phyloP scores from a whole-genome alignment of 2,888 invertebrate genomes.

The Drosophila tripunctata region DNA sequence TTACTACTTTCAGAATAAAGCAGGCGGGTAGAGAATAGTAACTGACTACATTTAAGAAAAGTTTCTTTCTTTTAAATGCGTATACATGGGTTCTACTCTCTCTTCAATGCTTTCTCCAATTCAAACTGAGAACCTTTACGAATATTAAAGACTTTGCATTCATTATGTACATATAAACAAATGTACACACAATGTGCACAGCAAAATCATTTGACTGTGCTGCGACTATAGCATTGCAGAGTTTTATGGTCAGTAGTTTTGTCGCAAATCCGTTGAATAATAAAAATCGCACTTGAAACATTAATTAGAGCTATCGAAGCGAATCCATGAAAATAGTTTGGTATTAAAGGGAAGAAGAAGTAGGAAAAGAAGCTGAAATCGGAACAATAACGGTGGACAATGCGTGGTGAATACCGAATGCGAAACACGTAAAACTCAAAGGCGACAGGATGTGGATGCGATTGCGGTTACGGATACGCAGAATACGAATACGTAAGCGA shows the following conservation, averaged over 20 bases:
- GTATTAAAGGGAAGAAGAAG: slow-evolving; percentile 4
- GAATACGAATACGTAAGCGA: slow-evolving; percentile 19
- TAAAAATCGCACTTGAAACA: slow-evolving; percentile 75
- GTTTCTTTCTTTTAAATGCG: too few relatives aligned
- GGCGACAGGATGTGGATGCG: slow-evolving; percentile 53
- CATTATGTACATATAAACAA: too few relatives aligned
- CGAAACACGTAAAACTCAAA: slow-evolving; percentile 62
- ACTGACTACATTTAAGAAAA: too few relatives aligned
- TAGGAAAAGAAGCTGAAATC: slow-evolving; percentile 8
- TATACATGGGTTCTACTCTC: too few relatives aligned
- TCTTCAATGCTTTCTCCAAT: background rate
- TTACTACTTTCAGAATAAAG: too few relatives aligned
- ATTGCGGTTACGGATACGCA: slow-evolving; percentile 47
- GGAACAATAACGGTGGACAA: slow-evolving; percentile 32
- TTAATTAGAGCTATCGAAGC: slow-evolving; percentile 80
- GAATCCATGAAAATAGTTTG: slow-evolving; percentile 52
- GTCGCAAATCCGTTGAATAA: slow-evolving; percentile 48
- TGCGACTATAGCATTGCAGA: slow-evolving; percentile 4
- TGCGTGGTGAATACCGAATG: slow-evolving; percentile 68
- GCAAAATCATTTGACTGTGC: slow-evolving; percentile 19
- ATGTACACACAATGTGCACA: background rate
- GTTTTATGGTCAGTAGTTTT: slow-evolving; percentile 35
- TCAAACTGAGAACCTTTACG: background rate
- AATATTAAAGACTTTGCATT: background rate
- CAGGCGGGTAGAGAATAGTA: too few relatives aligned